Percentiles rank a stretch among this genome's conserved stretches.
These are phyloP conservation scores for Rapana venosa DNA, from an alignment of 2,888 invertebrate genomes.

Conservation along the genomic window DNA sequence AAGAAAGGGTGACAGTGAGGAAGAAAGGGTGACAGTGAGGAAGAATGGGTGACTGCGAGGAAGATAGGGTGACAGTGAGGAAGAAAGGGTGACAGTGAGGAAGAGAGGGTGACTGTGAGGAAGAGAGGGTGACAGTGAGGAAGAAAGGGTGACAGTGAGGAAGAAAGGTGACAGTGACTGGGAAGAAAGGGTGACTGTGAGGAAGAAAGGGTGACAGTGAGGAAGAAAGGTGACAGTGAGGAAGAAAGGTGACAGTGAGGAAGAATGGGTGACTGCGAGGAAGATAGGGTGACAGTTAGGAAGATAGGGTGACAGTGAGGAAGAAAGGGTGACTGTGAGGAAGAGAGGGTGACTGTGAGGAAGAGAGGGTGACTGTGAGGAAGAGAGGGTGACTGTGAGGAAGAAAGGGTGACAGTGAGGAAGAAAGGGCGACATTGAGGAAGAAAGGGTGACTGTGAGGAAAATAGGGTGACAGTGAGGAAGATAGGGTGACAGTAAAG, in stretches of 20 bases:
- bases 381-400: not conserved
- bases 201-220: not conserved
- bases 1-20: constrained; percentile 35
- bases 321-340: not conserved
- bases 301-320: not conserved
- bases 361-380: not conserved
- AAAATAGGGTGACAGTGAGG: too few species aligned
- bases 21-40: not conserved
- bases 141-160: not conserved
- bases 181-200: not conserved
- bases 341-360: not conserved
- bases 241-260: not conserved
- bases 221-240: not conserved
- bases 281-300: not conserved
- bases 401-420: too few species aligned
- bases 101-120: not conserved
- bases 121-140: not conserved
- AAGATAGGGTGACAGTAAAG: too few species aligned
- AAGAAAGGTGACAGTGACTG: not conserved
- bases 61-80: not conserved
- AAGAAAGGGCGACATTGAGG: too few species aligned
- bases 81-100: not conserved
- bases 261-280: not conserved
- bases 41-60: not conserved
- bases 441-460: too few species aligned